These are phyloP conservation scores for Cassiopea andromeda DNA, from an alignment of 30 jellyfish, hydroid and myxozoan species.

Conservation along the genomic window DNA sequence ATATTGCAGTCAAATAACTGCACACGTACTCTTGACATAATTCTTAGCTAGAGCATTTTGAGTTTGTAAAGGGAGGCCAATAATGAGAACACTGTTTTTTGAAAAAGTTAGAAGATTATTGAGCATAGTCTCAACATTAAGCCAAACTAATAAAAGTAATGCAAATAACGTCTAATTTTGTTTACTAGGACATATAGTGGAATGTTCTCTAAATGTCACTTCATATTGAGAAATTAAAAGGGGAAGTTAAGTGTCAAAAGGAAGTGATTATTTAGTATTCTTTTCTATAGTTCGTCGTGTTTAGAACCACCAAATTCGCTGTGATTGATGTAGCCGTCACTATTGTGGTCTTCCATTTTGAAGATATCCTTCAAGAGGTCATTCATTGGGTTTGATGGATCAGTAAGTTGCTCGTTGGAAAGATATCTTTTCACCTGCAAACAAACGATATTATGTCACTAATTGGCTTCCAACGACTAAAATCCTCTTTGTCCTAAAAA, in stretches of 20 bases:
- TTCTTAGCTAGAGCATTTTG: too few species aligned
- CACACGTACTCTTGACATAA: too few species aligned
- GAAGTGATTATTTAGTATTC: not conserved
- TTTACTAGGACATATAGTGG: not conserved
- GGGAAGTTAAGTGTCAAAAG: not conserved
- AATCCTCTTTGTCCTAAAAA: too few species aligned
- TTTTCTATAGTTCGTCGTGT: conserved; percentile 86
- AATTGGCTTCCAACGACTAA: not conserved
- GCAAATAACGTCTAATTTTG: not conserved
- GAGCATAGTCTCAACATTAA: not conserved
- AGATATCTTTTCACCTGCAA: conserved; percentile 75
- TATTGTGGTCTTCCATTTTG: conserved; percentile 86
- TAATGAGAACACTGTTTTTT: not conserved
- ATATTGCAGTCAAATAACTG: too few species aligned
- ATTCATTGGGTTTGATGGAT: conserved; percentile 69
- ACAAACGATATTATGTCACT: not conserved
- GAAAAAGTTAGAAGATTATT: not conserved
- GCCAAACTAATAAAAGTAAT: not conserved
- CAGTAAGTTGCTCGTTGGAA: conserved; percentile 65
- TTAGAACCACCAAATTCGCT: conserved; percentile 87
- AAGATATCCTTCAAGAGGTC: conserved; percentile 79
- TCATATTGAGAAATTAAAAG: not conserved
- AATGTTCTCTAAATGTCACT: too few species aligned
- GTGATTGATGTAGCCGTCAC: conserved; percentile 84
- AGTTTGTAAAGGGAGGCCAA: not conserved